phyloP scores from a whole-genome alignment of 2,797 vertebrate species.

The Microhierax caerulescens region DNA sequence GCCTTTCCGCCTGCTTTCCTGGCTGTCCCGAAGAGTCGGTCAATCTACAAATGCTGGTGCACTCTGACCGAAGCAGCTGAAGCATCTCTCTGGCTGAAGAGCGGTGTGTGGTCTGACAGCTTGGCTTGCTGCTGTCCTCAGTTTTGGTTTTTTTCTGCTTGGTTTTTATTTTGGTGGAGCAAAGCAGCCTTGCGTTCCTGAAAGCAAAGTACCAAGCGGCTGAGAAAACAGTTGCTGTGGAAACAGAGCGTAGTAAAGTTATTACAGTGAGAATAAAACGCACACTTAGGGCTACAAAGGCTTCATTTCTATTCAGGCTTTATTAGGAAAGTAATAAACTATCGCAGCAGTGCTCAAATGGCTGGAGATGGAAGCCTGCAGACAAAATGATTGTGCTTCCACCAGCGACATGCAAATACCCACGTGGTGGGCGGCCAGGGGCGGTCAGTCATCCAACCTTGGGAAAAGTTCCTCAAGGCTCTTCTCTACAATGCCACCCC shows the following conservation, averaged over 20 bases:
- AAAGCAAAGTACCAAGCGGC: neutral
- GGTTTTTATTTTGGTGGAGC: neutral
- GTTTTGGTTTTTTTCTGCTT: neutral
- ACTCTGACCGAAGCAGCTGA: accelerated
- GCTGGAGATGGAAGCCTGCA: neutral
- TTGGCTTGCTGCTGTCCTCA: neutral
- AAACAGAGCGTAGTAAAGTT: neutral
- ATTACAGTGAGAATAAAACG: neutral
- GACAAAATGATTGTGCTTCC: neutral
- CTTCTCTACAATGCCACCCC: accelerated
- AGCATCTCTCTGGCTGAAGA: neutral
- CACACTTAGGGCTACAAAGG: neutral
- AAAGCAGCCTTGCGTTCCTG: neutral
- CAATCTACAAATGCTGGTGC: accelerated
- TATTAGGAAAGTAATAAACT: neutral
- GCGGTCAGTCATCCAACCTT: accelerated
- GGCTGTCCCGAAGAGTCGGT: accelerated
- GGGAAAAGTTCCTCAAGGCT: neutral
- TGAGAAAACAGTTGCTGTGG: slow-evolving; percentile 47
- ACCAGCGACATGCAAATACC: neutral
- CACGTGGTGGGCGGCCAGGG: accelerated
- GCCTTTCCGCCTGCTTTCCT: neutral
- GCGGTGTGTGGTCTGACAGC: accelerated
- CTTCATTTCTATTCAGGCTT: neutral
- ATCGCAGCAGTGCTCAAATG: neutral